Base-by-base conservation (phyloP, 2,113 vertebrate genomes). In the Eulemur rufifrons region DNA sequence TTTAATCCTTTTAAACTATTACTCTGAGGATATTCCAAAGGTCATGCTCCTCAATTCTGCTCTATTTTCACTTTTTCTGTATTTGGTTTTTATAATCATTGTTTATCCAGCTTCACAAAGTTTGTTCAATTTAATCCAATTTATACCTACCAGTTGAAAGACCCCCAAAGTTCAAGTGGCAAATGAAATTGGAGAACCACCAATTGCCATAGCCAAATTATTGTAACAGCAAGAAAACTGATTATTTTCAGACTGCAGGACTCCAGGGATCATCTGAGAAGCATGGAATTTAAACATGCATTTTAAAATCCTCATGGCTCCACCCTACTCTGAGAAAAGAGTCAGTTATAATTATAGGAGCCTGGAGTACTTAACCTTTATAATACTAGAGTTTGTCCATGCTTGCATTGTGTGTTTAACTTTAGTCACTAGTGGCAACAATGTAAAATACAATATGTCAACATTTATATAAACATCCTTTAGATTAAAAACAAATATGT, bases 401-500 rank as follows among this genome's bases (percentile, higher is more conserved):
- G n/a, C 15, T 32, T 88, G 39, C 20, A 37, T 89, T 86, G 81
- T 10, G 3, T 63, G n/a, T 95, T 54, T 54, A 54, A 56, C 54
- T 63, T 89, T 91, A 84, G 81, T 73, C 52, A 89, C 47, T 20
- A 95, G 39, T 23, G 96, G 42, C 66, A 89, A 90, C 39, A 74
- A 93, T 34, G 23, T 92, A 89, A 95, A 52, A 86, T 83, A 68
- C 5, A 81, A 29, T 25, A 90, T 39, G 66, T 59, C 77, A 64
- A 37, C 34, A 83, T 68, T 80, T 86, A 86, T 77, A 63, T 68
- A 76, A 0, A 84, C 14, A 78, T 20, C 69, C 71, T 50, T 20
- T 42, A 89, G 42, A 91, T 93, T 21, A 89, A 88, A 95, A 94
- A 63, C 45, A 88, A 92, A 96, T 37, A 89, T 8, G 89, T 42